These are phyloP conservation scores for Crotalus horridus DNA, from an alignment of 2,113 vertebrate species.

Conservation along the genomic window DNA sequence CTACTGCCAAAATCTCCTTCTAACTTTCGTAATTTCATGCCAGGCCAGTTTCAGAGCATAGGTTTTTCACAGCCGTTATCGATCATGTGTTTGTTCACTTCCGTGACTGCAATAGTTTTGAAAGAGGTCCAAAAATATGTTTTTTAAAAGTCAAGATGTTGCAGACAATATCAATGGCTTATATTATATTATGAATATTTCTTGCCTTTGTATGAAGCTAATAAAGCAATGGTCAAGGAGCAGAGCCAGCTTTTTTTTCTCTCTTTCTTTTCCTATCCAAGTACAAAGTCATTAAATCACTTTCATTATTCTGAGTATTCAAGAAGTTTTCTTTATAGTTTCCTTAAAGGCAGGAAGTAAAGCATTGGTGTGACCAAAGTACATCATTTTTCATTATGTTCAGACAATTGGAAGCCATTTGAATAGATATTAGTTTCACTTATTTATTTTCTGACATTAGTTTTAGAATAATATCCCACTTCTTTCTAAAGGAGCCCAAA, in stretches of 20 bases:
- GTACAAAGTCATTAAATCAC: background rate
- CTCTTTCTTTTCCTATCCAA: background rate
- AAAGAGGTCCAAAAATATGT: background rate
- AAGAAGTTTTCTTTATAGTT: background rate
- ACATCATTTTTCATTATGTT: background rate
- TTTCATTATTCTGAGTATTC: background rate
- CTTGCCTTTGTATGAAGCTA: background rate
- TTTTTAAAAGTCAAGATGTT: background rate
- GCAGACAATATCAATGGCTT: background rate
- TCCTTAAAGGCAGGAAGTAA: background rate
- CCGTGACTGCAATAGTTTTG: background rate
- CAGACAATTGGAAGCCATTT: background rate
- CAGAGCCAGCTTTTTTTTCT: background rate
- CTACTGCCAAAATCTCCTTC: accelerated
- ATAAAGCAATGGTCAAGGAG: background rate
- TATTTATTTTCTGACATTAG: background rate
- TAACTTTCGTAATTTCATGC: slow-evolving; percentile 6
- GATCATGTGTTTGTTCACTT: background rate
- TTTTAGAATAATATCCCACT: background rate
- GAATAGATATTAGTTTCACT: background rate
- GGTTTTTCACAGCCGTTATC: background rate
- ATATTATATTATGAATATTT: background rate
- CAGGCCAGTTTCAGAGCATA: background rate
- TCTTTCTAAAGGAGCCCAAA: background rate
- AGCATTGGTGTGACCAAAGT: background rate